Base-by-base conservation (phyloP, 2,113 vertebrate species). In the Coracopsis vasa region DNA sequence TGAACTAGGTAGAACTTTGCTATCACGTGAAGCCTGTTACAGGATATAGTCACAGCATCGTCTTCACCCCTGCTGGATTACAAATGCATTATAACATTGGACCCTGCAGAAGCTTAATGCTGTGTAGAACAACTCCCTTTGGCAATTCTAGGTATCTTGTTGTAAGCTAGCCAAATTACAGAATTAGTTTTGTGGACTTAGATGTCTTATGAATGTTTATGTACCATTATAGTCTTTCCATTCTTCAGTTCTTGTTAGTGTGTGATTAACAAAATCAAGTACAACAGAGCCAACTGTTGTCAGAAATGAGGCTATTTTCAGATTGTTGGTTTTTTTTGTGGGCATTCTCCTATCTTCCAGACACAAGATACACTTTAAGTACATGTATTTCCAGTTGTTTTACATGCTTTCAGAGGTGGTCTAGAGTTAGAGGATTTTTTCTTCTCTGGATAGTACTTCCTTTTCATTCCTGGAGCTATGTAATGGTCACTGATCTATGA, bases 51-150 rank as follows among this genome's bases (percentile, higher is more conserved):
- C 50, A 41, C 11, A 37, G 50, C 50, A 37, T 53, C n/a, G 8
- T 53, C n/a, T 37, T 79, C 65, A 45, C 7, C 18, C 6, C 47
- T 83, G 44, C 39, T 86, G 31, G 16, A 75, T 75, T 72, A 18
- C 19, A 80, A 54, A 48, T 13, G 4, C 6, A 0, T 35, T 28
- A 3, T 1, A 67, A 11, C 25, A 21, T 29, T 2, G 7, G 17
- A 18, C 20, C n/a, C 15, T 56, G 31, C 31, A 4, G 33, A 41
- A 85, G 8, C 29, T 61, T 78, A 78, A 16, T n/a, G 47, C 25
- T 54, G 33, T 28, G 15, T n/a, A 65, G 20, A 77, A 13, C n/a
- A 88, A 13, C 6, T 60, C 27, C 14, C 13, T 61, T 61, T 56
- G 20, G 33, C 45, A 50, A 23, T 84, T 14, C 24, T 23, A 20